A percentile compares a stretch with the other conserved stretches of the same genome.
Conservation (phyloP, 2,113 vertebrate genomes). For the Sylvia atricapilla region DNA sequence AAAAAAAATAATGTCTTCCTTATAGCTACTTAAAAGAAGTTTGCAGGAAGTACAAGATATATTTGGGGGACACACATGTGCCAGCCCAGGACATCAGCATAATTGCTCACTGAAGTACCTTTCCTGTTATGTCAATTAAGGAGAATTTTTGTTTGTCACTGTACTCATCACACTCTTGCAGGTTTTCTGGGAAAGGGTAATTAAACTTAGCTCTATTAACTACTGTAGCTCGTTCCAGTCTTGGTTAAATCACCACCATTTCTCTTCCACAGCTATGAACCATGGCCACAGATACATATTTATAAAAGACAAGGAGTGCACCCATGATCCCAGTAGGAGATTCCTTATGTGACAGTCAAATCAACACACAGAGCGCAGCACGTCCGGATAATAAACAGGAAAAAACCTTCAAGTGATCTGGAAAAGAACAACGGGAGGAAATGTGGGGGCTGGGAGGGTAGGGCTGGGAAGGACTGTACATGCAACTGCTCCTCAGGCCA, state of each 20-base stretch:
- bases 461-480: neutral
- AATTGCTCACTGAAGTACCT: conserved; percentile 38
- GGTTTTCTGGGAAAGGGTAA: conserved; percentile 40
- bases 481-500: neutral
- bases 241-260: neutral
- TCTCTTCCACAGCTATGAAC: neutral
- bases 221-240: neutral
- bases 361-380: neutral
- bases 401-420: neutral
- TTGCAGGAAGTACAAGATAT: conserved; percentile 60
- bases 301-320: neutral
- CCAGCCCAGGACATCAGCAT: conserved; percentile 41
- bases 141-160: neutral
- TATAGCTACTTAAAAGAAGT: conserved; percentile 54
- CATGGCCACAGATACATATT: neutral
- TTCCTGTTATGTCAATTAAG: conserved; percentile 66
- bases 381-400: conserved; percentile 24
- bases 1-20: conserved; percentile 2
- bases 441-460: neutral
- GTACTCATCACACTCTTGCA: neutral
- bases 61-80: conserved; percentile 8
- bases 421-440: conserved; percentile 23
- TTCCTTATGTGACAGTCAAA: conserved; percentile 28
- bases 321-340: conserved; percentile 34
- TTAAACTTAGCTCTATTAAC: neutral